Base-by-base conservation (phyloP, 2,113 vertebrate species). In the Amblyopsis rosae region DNA sequence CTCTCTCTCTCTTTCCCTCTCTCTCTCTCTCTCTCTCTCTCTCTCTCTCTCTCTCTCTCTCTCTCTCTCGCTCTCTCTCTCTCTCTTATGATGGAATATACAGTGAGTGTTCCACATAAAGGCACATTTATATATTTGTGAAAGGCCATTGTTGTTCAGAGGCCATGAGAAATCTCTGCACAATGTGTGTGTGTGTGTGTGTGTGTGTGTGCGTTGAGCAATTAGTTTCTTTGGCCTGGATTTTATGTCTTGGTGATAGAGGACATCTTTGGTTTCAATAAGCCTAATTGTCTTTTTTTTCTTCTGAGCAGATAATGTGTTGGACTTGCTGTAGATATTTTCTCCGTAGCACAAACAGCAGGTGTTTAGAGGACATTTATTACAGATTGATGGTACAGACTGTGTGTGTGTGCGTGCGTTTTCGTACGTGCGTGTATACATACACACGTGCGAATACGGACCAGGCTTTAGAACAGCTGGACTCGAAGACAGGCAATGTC, bases 51-150 rank as follows among this genome's bases (percentile, higher is more conserved):
- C 26, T 35, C 53, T 62, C 47, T 17, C 19, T 16, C 59, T 15
- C 35, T 41, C 49, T 64, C 12, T 62, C 2, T 2, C 50, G n/a
- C 53, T 65, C 26, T 47, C 61, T 49, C 47, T 0, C 53, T 9
- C 9, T 32, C 67, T 69, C 70, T 50, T 73, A 70, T 62, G 73
- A 70, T 71, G 68, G 59, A 75, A 81, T 66, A 70, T 65, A 62
- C 56, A 67, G 75, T 8, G 60, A 46, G 17, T 66, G 76, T 13
- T 46, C 80, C 70, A 64, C 67, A 80, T 77, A 81, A 90, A 94
- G 94, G 47, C 93, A 94, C 84, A 90, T 71, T 81, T 71, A 59
- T 86, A 70, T 80, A 92, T 89, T 89, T 93, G 70, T 80, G 80
- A 84, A 79, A 81, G 77, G 77, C 73, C 73, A 81, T 85, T 87